phyloP scores from a whole-genome alignment of 2,888 invertebrate genomes.

The Leptogaster cylindrica region DNA sequence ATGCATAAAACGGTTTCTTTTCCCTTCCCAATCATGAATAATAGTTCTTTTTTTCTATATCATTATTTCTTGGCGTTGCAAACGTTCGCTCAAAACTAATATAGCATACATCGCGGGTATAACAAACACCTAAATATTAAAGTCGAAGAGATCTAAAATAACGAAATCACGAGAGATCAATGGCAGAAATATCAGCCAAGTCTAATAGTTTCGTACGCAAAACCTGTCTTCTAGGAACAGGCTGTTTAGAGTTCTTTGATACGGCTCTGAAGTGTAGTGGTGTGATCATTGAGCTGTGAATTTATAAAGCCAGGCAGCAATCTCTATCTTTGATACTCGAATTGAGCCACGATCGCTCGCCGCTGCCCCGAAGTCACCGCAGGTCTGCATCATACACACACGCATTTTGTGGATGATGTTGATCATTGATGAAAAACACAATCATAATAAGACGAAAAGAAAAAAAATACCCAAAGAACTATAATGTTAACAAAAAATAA shows the following conservation, averaged over 20 bases:
- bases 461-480: constrained; percentile 15
- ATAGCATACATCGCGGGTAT: too few species aligned
- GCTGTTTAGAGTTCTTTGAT: constrained; percentile 23
- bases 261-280: constrained; percentile 24
- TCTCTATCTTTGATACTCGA: constrained; percentile 20
- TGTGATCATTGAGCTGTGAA: constrained; percentile 20
- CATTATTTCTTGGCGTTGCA: too few species aligned
- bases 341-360: constrained; percentile 4
- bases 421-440: constrained; percentile 39
- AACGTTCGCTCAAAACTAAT: too few species aligned
- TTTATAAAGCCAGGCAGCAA: constrained; percentile 6
- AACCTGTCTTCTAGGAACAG: constrained; percentile 45
- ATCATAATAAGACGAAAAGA: constrained; percentile 13
- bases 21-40: too few species aligned
- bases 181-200: neutral
- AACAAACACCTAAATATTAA: too few species aligned
- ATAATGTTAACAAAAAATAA: constrained; percentile 3
- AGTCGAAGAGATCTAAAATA: too few species aligned
- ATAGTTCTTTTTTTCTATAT: too few species aligned
- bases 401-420: constrained; percentile 5
- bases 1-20: too few species aligned
- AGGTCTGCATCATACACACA: constrained; percentile 8
- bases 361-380: neutral
- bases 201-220: constrained; percentile 35
- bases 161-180: constrained; percentile 11